Evolutionary conservation across 1,140 invertebrate genomes (phyloP).

Genomic region (Episyrphus balteatus): DNA sequence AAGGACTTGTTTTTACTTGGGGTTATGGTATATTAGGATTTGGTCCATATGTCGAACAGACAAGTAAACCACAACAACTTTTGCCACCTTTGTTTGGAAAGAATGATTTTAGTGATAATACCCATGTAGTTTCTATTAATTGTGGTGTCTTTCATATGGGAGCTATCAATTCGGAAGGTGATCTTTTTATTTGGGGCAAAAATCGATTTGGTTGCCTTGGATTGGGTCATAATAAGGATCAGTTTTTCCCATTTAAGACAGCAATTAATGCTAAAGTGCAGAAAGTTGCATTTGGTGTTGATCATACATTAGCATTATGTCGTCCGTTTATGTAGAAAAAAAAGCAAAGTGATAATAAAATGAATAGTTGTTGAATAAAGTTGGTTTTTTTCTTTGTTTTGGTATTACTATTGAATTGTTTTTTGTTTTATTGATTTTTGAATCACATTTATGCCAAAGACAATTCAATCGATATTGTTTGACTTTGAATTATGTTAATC

Average conservation of each 20-base stretch:
- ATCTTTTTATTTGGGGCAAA: constrained; percentile 83
- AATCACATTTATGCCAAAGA: too few species aligned
- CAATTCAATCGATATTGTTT: too few species aligned
- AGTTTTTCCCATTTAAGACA: constrained; percentile 81
- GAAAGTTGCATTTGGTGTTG: constrained; percentile 67
- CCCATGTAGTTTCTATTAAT: constrained; percentile 51
- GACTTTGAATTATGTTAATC: too few species aligned
- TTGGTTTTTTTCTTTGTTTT: too few species aligned
- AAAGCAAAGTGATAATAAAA: too few species aligned
- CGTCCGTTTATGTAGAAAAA: constrained; percentile 59
- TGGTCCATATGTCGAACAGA: constrained; percentile 63
- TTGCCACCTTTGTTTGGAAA: constrained; percentile 71
- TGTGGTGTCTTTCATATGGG: constrained; percentile 69
- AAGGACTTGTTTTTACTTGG: constrained; percentile 81
- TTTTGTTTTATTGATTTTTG: too few species aligned
- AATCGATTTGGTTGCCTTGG: constrained; percentile 77
- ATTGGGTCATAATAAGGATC: constrained; percentile 63
- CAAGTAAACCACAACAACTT: constrained; percentile 55
- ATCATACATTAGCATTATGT: constrained; percentile 72
- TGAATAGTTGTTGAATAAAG: too few species aligned
- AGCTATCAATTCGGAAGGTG: constrained; percentile 66
- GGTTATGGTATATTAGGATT: constrained; percentile 84
- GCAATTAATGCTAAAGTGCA: constrained; percentile 60
- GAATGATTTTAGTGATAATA: constrained; percentile 66
- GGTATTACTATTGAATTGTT: too few species aligned